Conservation (phyloP, 92 coral and sea anemone species). For the Heteractis magnifica region DNA sequence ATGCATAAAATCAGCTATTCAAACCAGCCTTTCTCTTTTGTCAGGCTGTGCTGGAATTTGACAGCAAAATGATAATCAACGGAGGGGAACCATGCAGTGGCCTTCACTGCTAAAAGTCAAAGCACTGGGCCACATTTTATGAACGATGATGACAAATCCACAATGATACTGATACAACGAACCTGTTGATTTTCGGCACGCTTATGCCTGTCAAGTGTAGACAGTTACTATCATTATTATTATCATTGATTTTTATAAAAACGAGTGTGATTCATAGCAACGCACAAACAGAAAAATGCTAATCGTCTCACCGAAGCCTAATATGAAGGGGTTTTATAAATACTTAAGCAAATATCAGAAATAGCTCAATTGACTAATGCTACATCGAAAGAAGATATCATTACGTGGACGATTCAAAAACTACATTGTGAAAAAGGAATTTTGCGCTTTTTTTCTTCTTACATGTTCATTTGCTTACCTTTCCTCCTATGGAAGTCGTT, state of each 20-base stretch:
- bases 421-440: not conserved
- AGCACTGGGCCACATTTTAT: not conserved
- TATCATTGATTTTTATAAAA: not conserved
- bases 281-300: constrained; percentile 1
- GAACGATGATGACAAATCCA: not conserved
- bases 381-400: not conserved
- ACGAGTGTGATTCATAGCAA: not conserved
- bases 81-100: not conserved
- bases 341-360: not conserved
- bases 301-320: not conserved
- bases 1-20: constrained; percentile 16
- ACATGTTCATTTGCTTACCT: not conserved
- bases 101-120: not conserved
- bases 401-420: not conserved
- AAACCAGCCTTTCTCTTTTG: constrained; percentile 16
- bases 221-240: not conserved
- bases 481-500: constrained; percentile 2
- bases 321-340: not conserved
- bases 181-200: constrained; percentile 31
- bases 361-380: not conserved
- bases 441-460: not conserved
- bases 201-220: constrained; percentile 5
- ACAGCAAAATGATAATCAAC: constrained; percentile 8
- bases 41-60: constrained; percentile 25
- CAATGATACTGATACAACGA: not conserved